phyloP scores from a whole-genome alignment of 2,888 invertebrate species.

The Drosophila mayaguana region DNA sequence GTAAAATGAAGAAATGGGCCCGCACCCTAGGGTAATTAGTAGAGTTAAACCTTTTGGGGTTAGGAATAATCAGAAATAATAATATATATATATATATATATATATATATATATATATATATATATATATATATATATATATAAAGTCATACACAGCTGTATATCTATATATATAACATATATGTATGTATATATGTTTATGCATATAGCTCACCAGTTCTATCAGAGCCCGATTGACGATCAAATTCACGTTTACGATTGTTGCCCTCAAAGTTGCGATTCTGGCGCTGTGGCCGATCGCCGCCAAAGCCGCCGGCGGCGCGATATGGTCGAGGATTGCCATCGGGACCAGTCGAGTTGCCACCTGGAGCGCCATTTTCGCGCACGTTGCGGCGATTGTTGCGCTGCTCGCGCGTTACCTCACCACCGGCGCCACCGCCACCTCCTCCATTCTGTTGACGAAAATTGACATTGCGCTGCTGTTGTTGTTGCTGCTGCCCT shows the following conservation, averaged over 20 bases:
- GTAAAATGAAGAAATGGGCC: not conserved
- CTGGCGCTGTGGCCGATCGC: conserved; percentile 77
- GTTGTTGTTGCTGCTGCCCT: conserved; percentile 70
- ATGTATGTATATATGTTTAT: not conserved
- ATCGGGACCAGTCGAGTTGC: conserved; percentile 56
- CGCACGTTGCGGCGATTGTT: conserved; percentile 86
- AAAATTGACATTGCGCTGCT: conserved; percentile 75
- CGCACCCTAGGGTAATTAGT: not conserved
- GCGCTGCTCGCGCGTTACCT: conserved; percentile 89
- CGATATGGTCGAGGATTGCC: conserved; percentile 68
- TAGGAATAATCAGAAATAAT: conserved; percentile 3
- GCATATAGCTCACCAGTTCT: conserved; percentile 89
- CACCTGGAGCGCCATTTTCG: conserved; percentile 75
- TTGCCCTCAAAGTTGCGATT: conserved; percentile 84
- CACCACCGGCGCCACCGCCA: conserved; percentile 36
- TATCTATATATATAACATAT: not conserved
- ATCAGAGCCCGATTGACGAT: conserved; percentile 97
- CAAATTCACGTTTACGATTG: conserved; percentile 93
- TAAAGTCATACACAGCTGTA: not conserved
- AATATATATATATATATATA: too few relatives aligned
- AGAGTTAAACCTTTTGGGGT: conserved; percentile 22
- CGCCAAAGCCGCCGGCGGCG: conserved; percentile 44
- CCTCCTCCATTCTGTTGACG: conserved; percentile 81
- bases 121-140: not conserved
- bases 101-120: not conserved